Conservation (phyloP, 2,888 invertebrate genomes). For the Stenchaetothrips biformis region DNA sequence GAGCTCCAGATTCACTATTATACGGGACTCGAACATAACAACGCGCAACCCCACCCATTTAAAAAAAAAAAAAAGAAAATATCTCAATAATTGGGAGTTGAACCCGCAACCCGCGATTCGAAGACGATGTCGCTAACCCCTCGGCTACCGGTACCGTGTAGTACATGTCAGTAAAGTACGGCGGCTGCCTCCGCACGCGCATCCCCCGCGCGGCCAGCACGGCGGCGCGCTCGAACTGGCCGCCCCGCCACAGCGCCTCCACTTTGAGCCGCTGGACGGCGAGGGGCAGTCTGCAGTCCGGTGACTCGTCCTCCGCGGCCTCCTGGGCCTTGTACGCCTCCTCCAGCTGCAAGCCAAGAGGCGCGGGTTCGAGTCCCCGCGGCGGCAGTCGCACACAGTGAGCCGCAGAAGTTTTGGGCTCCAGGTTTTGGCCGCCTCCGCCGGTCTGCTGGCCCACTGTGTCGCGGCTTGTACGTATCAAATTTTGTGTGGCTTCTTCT, state of each 20-base stretch:
- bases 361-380: not conserved
- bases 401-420: not conserved
- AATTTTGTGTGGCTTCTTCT: too few species aligned
- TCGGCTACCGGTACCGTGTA: slow-evolving; percentile 8
- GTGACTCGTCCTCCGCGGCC: not conserved
- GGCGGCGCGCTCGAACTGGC: slow-evolving; percentile 33
- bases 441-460: not conserved
- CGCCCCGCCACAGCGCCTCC: slow-evolving; percentile 31
- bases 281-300: not conserved
- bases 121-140: too few species aligned
- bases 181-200: slow-evolving; percentile 25
- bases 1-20: too few species aligned
- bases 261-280: slow-evolving; percentile 24
- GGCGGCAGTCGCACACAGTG: too few species aligned
- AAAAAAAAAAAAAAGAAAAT: too few species aligned
- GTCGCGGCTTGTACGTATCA: too few species aligned
- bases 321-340: not conserved
- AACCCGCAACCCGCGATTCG: too few species aligned
- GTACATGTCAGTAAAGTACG: slow-evolving; percentile 23
- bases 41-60: too few species aligned
- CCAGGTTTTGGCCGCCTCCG: not conserved
- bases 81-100: too few species aligned
- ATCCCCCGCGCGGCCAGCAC: slow-evolving; percentile 29
- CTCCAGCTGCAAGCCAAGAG: not conserved
- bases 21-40: too few species aligned